A percentile compares a stretch with the other conserved stretches of the same genome.
phyloP scores from a whole-genome alignment of 2,888 invertebrate genomes.

The Dasysyrphus tricinctus region DNA sequence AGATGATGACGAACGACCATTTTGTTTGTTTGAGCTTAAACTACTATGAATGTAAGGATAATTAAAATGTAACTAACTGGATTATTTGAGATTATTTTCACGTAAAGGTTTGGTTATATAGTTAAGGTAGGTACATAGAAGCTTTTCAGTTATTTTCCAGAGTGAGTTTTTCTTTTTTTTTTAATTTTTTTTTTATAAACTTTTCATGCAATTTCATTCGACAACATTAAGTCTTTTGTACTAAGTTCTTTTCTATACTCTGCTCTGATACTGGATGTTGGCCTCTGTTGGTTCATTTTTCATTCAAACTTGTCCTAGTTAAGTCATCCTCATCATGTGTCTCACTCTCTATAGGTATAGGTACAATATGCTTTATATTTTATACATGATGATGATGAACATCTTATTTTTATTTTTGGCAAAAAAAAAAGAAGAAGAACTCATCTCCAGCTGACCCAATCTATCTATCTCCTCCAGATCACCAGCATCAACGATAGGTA shows the following conservation, averaged over 20 bases:
- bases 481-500: not conserved
- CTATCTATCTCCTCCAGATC: conserved; percentile 3
- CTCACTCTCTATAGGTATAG: not conserved
- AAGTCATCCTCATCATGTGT: conserved; percentile 48
- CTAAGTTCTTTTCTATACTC: conserved; percentile 29
- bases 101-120: not conserved
- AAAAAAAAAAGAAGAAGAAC: conserved; percentile 19
- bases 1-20: conserved; percentile 35
- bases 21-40: conserved; percentile 67
- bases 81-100: conserved; percentile 73
- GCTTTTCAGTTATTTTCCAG: conserved; percentile 33
- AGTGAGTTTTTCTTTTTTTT: conserved; percentile 9
- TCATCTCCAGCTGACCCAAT: conserved; percentile 24
- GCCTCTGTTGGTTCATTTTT: conserved; percentile 42
- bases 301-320: conserved; percentile 69
- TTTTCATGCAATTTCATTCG: conserved; percentile 71
- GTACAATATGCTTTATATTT: too few relatives aligned
- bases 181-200: conserved; percentile 45
- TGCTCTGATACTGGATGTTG: not conserved
- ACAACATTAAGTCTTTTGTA: conserved; percentile 58
- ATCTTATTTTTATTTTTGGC: conserved; percentile 42
- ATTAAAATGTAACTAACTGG: conserved; percentile 75
- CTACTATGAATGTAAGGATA: conserved; percentile 71
- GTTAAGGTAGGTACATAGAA: not conserved
- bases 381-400: conserved; percentile 41